phyloP scores from a whole-genome alignment of 2,113 vertebrate species.

The Prietella phreatophila region DNA sequence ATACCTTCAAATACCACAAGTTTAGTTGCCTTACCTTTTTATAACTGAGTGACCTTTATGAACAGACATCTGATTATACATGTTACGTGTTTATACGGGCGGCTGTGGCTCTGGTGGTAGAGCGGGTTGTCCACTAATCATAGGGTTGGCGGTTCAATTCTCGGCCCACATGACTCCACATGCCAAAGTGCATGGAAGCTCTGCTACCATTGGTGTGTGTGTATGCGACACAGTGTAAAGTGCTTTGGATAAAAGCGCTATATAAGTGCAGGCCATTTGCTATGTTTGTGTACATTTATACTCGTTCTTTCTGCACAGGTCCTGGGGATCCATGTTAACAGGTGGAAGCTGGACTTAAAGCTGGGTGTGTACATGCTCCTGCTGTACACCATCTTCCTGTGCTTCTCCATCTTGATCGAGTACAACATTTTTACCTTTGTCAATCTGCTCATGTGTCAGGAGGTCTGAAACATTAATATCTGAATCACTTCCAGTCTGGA shows the following conservation, averaged over 20 bases:
- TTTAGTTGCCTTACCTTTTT: neutral
- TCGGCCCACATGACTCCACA: no score
- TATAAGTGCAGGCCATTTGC: no score
- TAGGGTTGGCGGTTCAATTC: no score
- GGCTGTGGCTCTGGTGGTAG: no score
- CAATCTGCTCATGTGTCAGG: slow-evolving; percentile 86
- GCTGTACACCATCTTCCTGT: slow-evolving; percentile 83
- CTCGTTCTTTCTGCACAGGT: slow-evolving; percentile 67
- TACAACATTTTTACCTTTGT: slow-evolving; percentile 90
- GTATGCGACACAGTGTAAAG: no score
- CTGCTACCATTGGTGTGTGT: no score
- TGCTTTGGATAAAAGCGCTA: no score
- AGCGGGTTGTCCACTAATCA: no score
- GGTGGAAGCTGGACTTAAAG: slow-evolving; percentile 83
- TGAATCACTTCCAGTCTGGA: slow-evolving; percentile 24
- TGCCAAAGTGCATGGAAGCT: no score
- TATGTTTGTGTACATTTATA: neutral
- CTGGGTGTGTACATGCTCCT: slow-evolving; percentile 81
- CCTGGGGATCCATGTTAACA: slow-evolving; percentile 82
- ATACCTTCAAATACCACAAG: neutral
- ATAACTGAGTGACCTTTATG: no score
- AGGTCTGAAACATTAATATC: slow-evolving; percentile 50
- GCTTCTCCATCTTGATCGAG: slow-evolving; percentile 87
- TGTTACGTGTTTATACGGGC: no score
- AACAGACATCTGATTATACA: neutral